A percentile compares a stretch with the other conserved stretches of the same genome.
phyloP scores from a whole-genome alignment of 2,888 invertebrate genomes.

The Sarcophaga variegata region DNA sequence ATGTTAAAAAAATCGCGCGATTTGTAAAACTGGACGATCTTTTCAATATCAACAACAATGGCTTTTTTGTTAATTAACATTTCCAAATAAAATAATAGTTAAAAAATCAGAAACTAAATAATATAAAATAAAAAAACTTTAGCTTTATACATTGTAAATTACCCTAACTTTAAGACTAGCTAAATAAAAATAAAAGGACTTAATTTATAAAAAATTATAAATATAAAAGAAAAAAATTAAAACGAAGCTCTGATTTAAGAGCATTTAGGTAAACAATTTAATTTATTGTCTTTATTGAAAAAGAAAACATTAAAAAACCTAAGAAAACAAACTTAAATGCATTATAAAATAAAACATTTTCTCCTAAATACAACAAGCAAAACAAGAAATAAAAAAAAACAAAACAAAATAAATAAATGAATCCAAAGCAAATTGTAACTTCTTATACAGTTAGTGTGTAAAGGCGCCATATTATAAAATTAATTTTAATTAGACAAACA shows the following conservation, averaged over 20 bases:
- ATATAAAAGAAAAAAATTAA: constrained; percentile 50
- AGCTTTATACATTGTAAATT: constrained; percentile 77
- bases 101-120: constrained; percentile 46
- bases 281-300: constrained; percentile 61
- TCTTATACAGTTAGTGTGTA: constrained; percentile 59
- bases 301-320: constrained; percentile 21
- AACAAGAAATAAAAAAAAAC: background rate
- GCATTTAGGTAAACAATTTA: constrained; percentile 66
- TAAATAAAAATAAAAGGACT: constrained; percentile 70
- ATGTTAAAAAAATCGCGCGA: constrained; percentile 58
- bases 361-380: background rate
- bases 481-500: constrained; percentile 5
- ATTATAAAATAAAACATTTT: constrained; percentile 34
- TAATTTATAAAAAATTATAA: constrained; percentile 51
- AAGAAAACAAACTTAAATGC: constrained; percentile 53
- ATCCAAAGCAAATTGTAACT: constrained; percentile 36
- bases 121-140: constrained; percentile 72
- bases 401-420: constrained; percentile 1
- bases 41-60: constrained; percentile 64
- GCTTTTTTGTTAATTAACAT: constrained; percentile 65
- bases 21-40: constrained; percentile 38
- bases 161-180: constrained; percentile 72
- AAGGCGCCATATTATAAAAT: constrained; percentile 54
- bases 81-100: constrained; percentile 49
- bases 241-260: constrained; percentile 68